Percentiles rank a stretch among this genome's conserved stretches.
These are phyloP conservation scores for Notolabrus celidotus DNA, from an alignment of 2,797 vertebrate genomes.

Conservation along the genomic window DNA sequence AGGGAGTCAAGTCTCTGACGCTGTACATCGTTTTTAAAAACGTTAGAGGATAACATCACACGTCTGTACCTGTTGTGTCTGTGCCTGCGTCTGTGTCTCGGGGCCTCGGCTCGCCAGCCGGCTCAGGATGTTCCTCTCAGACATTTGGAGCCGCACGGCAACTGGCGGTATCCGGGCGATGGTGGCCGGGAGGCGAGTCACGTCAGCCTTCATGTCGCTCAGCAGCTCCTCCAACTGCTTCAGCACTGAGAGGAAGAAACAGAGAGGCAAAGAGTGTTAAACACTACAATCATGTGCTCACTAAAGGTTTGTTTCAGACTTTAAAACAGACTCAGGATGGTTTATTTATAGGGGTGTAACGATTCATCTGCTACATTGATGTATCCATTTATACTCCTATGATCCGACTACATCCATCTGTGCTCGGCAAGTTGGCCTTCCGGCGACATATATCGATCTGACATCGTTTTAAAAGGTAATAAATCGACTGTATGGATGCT, in stretches of 20 bases:
- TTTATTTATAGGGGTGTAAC: too few relatives aligned
- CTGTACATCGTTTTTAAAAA: too few relatives aligned
- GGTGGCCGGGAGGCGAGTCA: constrained; percentile 96
- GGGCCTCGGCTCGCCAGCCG: constrained; percentile 95
- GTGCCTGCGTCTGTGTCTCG: constrained; percentile 86
- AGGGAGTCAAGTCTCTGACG: not conserved
- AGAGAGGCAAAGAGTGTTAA: not conserved
- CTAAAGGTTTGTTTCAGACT: too few relatives aligned
- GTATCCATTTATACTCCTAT: too few relatives aligned
- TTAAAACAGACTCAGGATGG: too few relatives aligned
- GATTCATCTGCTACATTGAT: too few relatives aligned
- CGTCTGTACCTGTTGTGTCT: constrained; percentile 50
- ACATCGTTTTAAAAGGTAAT: too few relatives aligned
- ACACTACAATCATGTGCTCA: not conserved
- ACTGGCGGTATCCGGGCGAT: constrained; percentile 97
- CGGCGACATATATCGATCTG: too few relatives aligned
- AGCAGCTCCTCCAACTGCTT: constrained; percentile 98
- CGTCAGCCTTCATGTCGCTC: constrained; percentile 99
- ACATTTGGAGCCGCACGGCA: constrained; percentile 97
- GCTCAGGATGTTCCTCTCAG: constrained; percentile 97
- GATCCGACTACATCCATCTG: too few relatives aligned
- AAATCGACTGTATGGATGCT: too few relatives aligned
- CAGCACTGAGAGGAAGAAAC: constrained; percentile 84
- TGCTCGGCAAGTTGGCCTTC: too few relatives aligned
- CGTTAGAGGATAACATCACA: too few relatives aligned